These are phyloP conservation scores for Moxostoma hubbsi DNA, from an alignment of 2,797 vertebrate species.

Conservation along the genomic window DNA sequence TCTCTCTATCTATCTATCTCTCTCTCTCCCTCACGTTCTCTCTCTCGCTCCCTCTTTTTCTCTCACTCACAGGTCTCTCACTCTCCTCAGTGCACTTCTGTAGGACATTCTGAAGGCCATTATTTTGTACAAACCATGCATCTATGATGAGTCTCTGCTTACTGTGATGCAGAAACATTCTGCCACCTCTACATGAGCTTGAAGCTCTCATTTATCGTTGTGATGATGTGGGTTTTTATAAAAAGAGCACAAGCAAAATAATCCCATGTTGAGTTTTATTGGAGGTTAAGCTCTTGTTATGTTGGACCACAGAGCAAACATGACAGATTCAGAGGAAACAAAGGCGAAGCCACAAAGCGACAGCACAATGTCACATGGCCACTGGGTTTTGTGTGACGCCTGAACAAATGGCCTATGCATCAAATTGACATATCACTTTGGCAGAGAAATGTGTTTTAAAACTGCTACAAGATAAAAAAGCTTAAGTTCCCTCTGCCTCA, in stretches of 20 bases:
- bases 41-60: too few species aligned
- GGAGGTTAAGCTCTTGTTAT: constrained; percentile 23
- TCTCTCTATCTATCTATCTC: neutral
- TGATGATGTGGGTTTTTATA: constrained; percentile 31
- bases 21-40: too few species aligned
- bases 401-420: constrained; percentile 42
- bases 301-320: neutral
- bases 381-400: constrained; percentile 27
- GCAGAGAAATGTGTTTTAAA: constrained; percentile 26
- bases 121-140: constrained; percentile 52
- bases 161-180: constrained; percentile 33
- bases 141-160: constrained; percentile 37
- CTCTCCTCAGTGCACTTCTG: constrained; percentile 20
- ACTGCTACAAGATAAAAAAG: constrained; percentile 18
- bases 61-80: too few species aligned
- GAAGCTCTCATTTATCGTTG: constrained; percentile 31
- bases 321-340: neutral
- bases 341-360: constrained; percentile 7
- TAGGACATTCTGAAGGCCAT: constrained; percentile 49
- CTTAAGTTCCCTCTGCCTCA: constrained; percentile 18
- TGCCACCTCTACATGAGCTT: neutral
- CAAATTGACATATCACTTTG: constrained; percentile 47
- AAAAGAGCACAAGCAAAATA: constrained; percentile 9
- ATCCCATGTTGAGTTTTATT: constrained; percentile 27
- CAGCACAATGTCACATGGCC: constrained; percentile 20